These are phyloP conservation scores for Xestoiulus laeticollis DNA, from an alignment of 2,888 invertebrate species.

Conservation along the genomic window DNA sequence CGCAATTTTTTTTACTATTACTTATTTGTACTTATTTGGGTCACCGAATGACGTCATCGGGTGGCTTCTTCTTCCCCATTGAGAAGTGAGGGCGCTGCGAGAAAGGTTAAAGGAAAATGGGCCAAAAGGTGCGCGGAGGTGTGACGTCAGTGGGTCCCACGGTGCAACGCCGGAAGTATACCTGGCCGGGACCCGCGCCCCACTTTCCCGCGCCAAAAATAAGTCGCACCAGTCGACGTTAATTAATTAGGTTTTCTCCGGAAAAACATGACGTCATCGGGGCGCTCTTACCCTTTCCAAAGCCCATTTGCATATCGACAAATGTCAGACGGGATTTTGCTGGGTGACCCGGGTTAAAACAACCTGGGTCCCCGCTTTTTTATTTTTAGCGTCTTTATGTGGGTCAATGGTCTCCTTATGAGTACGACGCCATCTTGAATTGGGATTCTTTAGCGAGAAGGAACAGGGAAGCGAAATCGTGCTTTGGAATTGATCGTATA, in stretches of 20 bases:
- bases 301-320: not conserved
- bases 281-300: not conserved
- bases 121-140: not conserved
- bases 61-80: conserved; percentile 1
- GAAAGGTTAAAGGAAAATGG: conserved; percentile 27
- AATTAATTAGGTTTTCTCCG: not conserved
- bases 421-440: not conserved
- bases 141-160: not conserved
- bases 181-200: not conserved
- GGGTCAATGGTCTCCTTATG: not conserved
- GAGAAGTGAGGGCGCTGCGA: not conserved
- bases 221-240: not conserved
- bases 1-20: not conserved
- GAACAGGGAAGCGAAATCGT: no score
- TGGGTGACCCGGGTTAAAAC: not conserved
- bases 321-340: not conserved
- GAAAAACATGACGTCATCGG: not conserved
- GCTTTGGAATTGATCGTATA: no score
- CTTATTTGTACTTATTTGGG: not conserved
- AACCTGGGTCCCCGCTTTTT: not conserved
- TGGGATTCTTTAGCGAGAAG: not conserved
- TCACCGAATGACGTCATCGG: conserved; percentile 15
- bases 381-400: not conserved
- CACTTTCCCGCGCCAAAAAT: not conserved
- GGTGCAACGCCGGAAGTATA: not conserved